A percentile compares a stretch with the other conserved stretches of the same genome.
Conservation (phyloP, 64 coral and sea anemone species). For the Trachythela sp. region DNA sequence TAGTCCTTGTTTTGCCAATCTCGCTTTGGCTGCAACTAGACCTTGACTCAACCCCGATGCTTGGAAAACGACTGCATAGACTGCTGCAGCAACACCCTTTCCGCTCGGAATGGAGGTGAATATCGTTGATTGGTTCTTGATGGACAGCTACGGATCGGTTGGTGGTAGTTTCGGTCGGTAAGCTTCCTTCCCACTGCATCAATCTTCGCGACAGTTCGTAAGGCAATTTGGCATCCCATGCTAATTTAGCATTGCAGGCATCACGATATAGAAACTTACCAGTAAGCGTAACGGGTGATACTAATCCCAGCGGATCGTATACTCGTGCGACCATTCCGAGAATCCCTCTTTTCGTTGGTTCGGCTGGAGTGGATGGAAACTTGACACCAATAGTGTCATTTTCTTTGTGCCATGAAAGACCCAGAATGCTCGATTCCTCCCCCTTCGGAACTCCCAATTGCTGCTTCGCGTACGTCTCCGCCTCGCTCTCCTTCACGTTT, state of each 20-base stretch:
- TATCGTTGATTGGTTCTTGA: conserved; percentile 2
- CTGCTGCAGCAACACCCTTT: conserved; percentile 1
- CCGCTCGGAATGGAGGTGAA: conserved; percentile 27
- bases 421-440: neutral
- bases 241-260: conserved; percentile 22
- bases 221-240: conserved; percentile 23
- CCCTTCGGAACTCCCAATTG: neutral
- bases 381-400: neutral
- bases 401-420: neutral
- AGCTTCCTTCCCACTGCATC: conserved; percentile 9
- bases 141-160: neutral
- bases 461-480: neutral
- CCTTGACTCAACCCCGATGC: conserved; percentile 8
- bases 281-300: neutral
- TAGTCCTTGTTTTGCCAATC: conserved; percentile 24
- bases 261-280: conserved; percentile 26
- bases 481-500: neutral
- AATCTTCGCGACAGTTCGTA: neutral
- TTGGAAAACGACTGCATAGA: conserved; percentile 39
- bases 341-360: neutral
- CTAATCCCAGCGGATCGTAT: neutral
- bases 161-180: neutral
- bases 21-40: conserved; percentile 25
- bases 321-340: neutral
- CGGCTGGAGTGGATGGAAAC: neutral